These are phyloP conservation scores for Caenorhabditis sp. DNA, from an alignment of 2,888 invertebrate species.

Conservation along the genomic window DNA sequence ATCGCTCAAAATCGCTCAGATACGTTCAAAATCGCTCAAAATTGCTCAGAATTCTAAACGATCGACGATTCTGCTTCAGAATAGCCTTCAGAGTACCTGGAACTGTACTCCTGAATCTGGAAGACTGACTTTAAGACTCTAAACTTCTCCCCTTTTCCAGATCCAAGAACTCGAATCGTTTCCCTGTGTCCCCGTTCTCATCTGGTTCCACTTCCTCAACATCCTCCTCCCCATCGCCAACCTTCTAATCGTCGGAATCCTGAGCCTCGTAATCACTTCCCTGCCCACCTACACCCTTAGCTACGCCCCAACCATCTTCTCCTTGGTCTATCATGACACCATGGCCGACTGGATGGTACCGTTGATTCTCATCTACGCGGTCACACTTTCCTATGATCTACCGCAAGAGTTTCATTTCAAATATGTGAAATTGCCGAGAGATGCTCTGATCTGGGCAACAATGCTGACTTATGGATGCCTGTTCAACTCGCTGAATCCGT, in stretches of 20 bases:
- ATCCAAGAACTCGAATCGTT: conserved; percentile 34
- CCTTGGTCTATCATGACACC: conserved; percentile 40
- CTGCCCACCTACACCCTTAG: conserved; percentile 3
- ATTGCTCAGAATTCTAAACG: no score
- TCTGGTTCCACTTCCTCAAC: conserved; percentile 41
- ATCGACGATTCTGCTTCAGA: no score
- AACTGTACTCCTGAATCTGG: no score
- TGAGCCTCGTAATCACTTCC: conserved; percentile 13
- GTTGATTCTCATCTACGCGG: conserved; percentile 38
- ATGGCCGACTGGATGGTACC: conserved; percentile 57
- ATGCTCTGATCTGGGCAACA: conserved; percentile 36
- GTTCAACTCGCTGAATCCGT: conserved; percentile 46
- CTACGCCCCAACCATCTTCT: conserved; percentile 31
- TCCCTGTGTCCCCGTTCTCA: conserved; percentile 32
- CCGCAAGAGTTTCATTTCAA: conserved; percentile 26
- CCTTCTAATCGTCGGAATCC: conserved; percentile 18
- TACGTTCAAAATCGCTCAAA: no score
- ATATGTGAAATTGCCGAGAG: conserved; percentile 21
- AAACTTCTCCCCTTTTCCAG: neutral
- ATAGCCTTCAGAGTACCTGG: no score
- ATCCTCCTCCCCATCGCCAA: conserved; percentile 17
- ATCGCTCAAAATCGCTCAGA: no score
- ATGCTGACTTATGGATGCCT: conserved; percentile 39
- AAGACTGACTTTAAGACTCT: neutral
- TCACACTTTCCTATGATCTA: conserved; percentile 37